Base-by-base conservation (phyloP, 2,888 invertebrate genomes). In the Dorcus hopei region DNA sequence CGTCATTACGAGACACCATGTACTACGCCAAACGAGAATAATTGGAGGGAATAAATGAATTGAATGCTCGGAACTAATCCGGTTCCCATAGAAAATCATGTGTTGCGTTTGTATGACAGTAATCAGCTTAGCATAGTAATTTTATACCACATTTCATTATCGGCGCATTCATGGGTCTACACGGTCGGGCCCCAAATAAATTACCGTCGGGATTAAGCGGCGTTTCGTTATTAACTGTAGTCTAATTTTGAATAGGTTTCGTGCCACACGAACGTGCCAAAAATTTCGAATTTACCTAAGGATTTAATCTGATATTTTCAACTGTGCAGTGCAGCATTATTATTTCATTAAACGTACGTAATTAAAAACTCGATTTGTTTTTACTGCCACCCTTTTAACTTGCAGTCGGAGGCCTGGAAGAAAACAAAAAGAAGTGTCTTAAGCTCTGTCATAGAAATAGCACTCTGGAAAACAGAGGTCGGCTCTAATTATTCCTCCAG, bases 81-180 rank as follows among this genome's bases (percentile, higher is more conserved):
- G 19, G 11, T 11, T 45, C 14, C 45, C 14, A 45, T 45, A 45
- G 45, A 45, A 45, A 45, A 45, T 45, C 45, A 45, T 45, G 45
- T 45, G 45, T 45, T 45, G 45, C 45, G 45, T 45, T 45, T 45
- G 45, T 45, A 19, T 45, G 45, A 45, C 45, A 23, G 19, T 58
- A 58, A 58, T 58, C 54, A 58, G 58, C 58, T 58, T 58, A 58
- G 52, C 47, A 33, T 51, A 51, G 58, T 54, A 58, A 58, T 58
- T 58, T 58, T 58, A 58, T 54, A 58, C 58, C 58, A 54, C 58
- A 54, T 58, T 58, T 58, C 58, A 58, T 54, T 58, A 49, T 58
- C 49, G 54, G 33, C 48, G 49, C 54, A 49, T 54, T 54, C 54
- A 58, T 54, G 54, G 39, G 54, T 52, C 47, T 52, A 48, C 52